These are phyloP conservation scores for Gymnoscopelus braueri DNA, from an alignment of 2,797 vertebrate genomes.

Conservation along the genomic window DNA sequence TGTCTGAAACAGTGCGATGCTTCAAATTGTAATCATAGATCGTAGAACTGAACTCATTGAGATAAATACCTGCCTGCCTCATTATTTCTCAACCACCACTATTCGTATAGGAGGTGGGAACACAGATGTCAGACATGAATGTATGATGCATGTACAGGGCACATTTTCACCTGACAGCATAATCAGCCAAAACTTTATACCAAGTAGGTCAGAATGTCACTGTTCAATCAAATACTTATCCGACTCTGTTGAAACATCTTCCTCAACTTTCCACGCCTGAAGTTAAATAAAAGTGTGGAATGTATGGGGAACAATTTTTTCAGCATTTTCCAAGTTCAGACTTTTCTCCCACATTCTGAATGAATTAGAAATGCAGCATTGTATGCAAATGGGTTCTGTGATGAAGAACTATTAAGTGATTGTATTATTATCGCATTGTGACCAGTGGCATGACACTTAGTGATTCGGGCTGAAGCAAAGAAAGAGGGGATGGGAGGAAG, in stretches of 20 bases:
- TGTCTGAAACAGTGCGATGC: slow-evolving; percentile 35
- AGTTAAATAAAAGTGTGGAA: neutral
- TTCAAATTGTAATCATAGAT: neutral
- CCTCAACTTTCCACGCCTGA: slow-evolving; percentile 22
- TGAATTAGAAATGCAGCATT: neutral
- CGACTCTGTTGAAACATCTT: slow-evolving; percentile 21
- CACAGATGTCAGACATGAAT: slow-evolving; percentile 11
- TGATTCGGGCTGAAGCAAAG: slow-evolving; percentile 6
- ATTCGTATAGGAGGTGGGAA: slow-evolving; percentile 12
- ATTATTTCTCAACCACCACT: slow-evolving; percentile 24
- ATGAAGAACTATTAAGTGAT: neutral
- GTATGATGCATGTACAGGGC: neutral
- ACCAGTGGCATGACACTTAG: slow-evolving; percentile 10
- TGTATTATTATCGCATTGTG: neutral
- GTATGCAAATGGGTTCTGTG: no score
- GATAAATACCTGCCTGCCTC: slow-evolving; percentile 2
- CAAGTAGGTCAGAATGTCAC: neutral
- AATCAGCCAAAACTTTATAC: neutral
- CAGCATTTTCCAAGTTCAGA: neutral
- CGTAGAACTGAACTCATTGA: slow-evolving; percentile 7
- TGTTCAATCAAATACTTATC: neutral
- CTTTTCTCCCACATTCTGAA: neutral
- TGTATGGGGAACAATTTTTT: no score
- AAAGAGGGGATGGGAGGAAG: neutral
- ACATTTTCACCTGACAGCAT: neutral